Conservation (phyloP, 2,888 invertebrate species). For the Teleogryllus oceanicus region DNA sequence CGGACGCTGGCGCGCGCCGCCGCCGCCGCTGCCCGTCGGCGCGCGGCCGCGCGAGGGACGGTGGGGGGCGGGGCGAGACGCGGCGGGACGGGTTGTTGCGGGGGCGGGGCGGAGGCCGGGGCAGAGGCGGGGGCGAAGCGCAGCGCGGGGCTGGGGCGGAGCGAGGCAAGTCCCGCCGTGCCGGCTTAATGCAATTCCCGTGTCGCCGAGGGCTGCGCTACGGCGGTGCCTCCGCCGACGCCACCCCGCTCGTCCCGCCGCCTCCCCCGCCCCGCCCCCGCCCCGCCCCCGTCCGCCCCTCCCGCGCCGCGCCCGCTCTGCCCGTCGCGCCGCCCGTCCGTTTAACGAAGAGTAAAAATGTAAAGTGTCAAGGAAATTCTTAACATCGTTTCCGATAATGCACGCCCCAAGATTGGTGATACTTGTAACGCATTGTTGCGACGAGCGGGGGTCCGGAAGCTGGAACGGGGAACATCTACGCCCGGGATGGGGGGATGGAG, state of each 20-base stretch:
- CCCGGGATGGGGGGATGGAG: neutral
- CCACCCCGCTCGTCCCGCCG: neutral
- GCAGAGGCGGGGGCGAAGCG: neutral
- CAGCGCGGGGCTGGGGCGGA: neutral
- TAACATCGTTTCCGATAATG: constrained; percentile 7
- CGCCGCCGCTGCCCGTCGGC: neutral
- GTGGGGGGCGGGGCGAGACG: neutral
- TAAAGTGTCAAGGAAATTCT: constrained; percentile 9
- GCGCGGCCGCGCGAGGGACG: neutral
- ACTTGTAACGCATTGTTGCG: neutral
- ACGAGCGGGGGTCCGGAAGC: neutral
- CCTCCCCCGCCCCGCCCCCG: neutral
- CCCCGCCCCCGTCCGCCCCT: neutral
- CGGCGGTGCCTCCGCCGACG: neutral
- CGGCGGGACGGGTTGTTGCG: neutral
- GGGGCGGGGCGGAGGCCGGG: neutral
- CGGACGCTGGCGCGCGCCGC: neutral
- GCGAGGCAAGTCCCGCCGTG: neutral
- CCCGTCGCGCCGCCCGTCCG: neutral
- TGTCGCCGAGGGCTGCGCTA: constrained; percentile 3
- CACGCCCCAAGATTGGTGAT: neutral
- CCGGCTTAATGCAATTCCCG: constrained; percentile 18
- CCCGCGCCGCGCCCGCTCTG: neutral
- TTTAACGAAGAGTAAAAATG: constrained; percentile 18
- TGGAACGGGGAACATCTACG: neutral